phyloP scores from a whole-genome alignment of 2,797 vertebrate genomes.

The Phrynocephalus forsythii region DNA sequence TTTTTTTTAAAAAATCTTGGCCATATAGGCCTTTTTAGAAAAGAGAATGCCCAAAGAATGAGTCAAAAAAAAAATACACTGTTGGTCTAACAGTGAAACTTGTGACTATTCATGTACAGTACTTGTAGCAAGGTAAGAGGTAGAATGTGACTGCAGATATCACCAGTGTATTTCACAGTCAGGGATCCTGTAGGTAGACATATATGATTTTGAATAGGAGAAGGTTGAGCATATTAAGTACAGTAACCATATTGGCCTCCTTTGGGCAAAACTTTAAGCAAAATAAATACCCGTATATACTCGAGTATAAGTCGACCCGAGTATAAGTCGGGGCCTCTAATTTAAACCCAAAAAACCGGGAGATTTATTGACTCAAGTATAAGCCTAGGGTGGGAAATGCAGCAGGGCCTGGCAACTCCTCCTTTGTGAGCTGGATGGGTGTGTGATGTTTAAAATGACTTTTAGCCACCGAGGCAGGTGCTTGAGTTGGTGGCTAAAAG shows the following conservation, averaged over 20 bases:
- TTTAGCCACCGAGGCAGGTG: too few relatives aligned
- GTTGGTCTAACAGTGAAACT: neutral
- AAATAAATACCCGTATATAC: neutral
- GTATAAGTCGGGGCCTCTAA: too few relatives aligned
- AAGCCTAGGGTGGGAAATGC: too few relatives aligned
- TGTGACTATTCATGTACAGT: neutral
- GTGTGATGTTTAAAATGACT: too few relatives aligned
- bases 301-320: too few relatives aligned
- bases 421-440: too few relatives aligned
- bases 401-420: too few relatives aligned
- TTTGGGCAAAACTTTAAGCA: neutral
- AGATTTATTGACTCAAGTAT: too few relatives aligned
- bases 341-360: too few relatives aligned
- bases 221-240: neutral
- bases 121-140: neutral
- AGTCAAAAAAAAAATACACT: neutral
- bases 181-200: neutral
- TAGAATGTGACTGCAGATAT: neutral
- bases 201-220: neutral
- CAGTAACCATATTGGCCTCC: constrained; percentile 11
- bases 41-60: neutral
- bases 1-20: neutral
- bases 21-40: neutral
- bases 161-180: neutral
- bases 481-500: too few relatives aligned